Evolutionary conservation across 2,888 invertebrate genomes (phyloP).

Genomic region (Phyto melanocephala): DNA sequence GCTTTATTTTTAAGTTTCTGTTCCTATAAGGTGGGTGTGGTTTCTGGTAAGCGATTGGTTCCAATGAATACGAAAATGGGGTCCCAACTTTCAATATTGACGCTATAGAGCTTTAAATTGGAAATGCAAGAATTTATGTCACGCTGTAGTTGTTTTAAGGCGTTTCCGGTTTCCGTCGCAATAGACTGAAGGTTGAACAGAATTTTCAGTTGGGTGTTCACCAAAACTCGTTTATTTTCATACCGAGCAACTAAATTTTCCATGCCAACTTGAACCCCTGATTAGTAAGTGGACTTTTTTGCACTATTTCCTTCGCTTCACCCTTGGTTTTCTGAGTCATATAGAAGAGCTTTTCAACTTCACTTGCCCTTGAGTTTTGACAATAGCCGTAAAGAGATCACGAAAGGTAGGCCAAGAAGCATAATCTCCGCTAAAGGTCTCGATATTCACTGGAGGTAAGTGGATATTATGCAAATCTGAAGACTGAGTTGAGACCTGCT

Average conservation of each 20-base stretch:
- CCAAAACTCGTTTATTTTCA: not conserved
- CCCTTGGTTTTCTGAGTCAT: no score
- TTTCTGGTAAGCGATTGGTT: not conserved
- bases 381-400: no score
- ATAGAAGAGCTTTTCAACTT: no score
- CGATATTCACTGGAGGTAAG: no score
- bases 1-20: constrained; percentile 6
- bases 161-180: not conserved
- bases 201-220: not conserved
- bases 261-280: not conserved
- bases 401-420: no score
- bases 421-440: no score
- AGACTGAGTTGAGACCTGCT: no score
- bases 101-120: not conserved
- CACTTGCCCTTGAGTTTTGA: no score
- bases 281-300: not conserved
- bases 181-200: not conserved
- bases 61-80: not conserved
- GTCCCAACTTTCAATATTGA: not conserved
- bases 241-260: not conserved
- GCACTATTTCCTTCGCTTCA: no score
- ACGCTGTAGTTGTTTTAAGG: not conserved
- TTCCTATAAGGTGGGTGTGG: constrained; percentile 27
- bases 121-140: not conserved
- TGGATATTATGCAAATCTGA: no score